Percentiles rank a stretch among this genome's conserved stretches.
Evolutionary conservation across 2,888 invertebrate genomes (phyloP).

Genomic region (Pristionchus exspectatus): DNA sequence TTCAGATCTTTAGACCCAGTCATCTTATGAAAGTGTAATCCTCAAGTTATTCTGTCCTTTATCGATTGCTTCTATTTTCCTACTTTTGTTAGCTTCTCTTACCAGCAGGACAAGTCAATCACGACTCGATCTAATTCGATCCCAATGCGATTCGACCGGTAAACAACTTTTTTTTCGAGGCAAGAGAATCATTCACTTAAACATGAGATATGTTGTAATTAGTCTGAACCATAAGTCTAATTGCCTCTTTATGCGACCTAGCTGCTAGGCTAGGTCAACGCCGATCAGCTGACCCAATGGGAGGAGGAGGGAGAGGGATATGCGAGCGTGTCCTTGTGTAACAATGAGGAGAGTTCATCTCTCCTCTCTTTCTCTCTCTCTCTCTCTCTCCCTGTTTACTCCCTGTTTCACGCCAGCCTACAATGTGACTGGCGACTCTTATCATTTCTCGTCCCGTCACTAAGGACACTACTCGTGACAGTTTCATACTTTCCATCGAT

Average conservation of each 20-base stretch:
- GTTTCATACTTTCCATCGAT: background rate
- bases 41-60: no score
- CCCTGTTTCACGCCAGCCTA: background rate
- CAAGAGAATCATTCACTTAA: no score
- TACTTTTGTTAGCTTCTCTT: no score
- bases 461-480: constrained; percentile 31
- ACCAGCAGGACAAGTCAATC: no score
- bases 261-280: background rate
- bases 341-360: constrained; percentile 3
- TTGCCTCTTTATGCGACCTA: no score
- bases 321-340: background rate
- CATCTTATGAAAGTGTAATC: background rate
- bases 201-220: no score
- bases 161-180: no score
- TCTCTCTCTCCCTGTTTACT: background rate
- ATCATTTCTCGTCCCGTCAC: background rate
- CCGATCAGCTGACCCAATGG: background rate
- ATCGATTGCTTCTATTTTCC: no score
- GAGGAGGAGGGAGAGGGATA: background rate
- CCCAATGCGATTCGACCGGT: background rate
- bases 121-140: background rate
- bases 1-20: background rate
- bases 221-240: no score
- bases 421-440: constrained; percentile 33
- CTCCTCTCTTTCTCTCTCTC: background rate